Conservation (phyloP, 2,797 vertebrate genomes). For the Sciaenops ocellatus region DNA sequence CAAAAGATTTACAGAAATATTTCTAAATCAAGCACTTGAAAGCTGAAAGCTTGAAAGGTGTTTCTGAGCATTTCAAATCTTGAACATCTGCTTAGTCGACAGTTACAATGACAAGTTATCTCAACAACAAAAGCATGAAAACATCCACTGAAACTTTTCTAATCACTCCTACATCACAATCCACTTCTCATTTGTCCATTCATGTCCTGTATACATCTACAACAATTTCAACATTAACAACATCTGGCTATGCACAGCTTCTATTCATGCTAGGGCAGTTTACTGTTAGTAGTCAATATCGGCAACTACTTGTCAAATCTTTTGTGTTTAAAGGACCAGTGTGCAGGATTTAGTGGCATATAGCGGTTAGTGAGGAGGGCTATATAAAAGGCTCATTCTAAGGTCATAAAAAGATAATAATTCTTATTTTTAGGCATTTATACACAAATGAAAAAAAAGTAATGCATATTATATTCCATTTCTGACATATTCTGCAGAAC, state of each 20-base stretch:
- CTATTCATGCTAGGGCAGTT: background rate
- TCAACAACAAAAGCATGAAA: background rate
- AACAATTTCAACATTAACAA: background rate
- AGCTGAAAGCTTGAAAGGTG: background rate
- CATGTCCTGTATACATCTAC: background rate
- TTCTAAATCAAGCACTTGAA: background rate
- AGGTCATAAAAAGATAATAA: no score
- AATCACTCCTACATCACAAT: background rate
- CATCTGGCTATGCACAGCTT: background rate
- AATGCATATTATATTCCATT: no score
- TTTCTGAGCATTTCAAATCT: background rate
- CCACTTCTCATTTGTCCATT: background rate
- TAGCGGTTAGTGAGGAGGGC: no score
- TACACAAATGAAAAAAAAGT: no score
- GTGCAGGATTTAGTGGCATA: no score
- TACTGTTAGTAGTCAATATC: background rate
- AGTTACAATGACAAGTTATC: background rate
- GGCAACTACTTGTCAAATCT: background rate
- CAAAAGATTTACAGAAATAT: background rate
- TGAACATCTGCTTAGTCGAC: conserved; percentile 5
- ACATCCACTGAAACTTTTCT: conserved; percentile 1
- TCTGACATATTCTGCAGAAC: no score
- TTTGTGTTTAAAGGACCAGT: no score
- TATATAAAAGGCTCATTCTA: no score
- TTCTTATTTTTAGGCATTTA: no score